Base-by-base conservation (phyloP, 2,113 vertebrate genomes). In the Macaca mulatta region DNA sequence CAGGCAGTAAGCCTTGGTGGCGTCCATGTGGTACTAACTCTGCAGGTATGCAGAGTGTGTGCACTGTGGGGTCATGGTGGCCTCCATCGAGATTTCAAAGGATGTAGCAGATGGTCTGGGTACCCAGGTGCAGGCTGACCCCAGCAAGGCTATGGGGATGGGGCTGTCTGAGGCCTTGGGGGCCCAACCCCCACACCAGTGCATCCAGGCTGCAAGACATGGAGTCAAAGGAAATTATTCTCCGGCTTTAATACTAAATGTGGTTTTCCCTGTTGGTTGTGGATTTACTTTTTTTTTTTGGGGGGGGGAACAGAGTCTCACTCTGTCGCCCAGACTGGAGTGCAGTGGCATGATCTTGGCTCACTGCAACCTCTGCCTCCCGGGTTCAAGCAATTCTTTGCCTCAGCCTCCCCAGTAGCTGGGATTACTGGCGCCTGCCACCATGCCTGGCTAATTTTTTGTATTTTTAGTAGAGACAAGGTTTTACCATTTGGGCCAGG, bases 241-340 rank as follows among this genome's bases (percentile, higher is more conserved):
- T 23, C 70, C 20, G 11, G 70, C 20, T 72, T 38, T 72, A n/a
- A 38, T 20, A 22, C 20, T 23, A 22, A 38, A 72, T 38, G 9
- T 72, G 20, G n/a, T 72, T 72, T 72, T 72, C 18, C n/a, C 70
- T 12, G n/a, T 72, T 40, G 18, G 70, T 38, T 72, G 23, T 40
- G 70, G n/a, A 72, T 72, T 40, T 35, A 67, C 25, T 6, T 55
- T 7, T n/a, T n/a, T n/a, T 55, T 55, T 55, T 0, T 5, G 5
- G 0, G 43, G 43, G 43, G 18, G 18, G 52, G 2, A 18, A 55
- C 2, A 0, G 52, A 55, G 52, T 55, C 6, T 55, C 6, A 0
- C 52, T 20, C 52, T 55, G 52, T 55, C 0, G 2, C 52, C 52
- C 52, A 55, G 52, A 55, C 52, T 55, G 6, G 18, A 55, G 52